Percentiles rank a stretch among this genome's conserved stretches.
These are phyloP conservation scores for Sebastes fasciatus DNA, from an alignment of 2,113 vertebrate species.

Conservation along the genomic window DNA sequence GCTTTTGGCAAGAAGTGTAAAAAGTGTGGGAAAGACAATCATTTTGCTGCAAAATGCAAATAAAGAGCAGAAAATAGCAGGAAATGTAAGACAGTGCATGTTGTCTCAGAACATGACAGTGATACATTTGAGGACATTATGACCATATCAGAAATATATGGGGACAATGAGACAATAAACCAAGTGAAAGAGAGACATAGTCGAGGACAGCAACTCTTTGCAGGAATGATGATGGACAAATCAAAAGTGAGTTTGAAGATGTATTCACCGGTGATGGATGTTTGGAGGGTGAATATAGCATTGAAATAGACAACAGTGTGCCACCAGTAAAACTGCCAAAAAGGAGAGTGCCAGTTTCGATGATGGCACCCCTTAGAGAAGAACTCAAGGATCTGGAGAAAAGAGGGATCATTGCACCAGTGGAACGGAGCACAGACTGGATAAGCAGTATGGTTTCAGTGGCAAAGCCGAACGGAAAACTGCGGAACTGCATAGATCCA, in stretches of 20 bases:
- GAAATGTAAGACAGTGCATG: not conserved
- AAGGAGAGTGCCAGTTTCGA: not conserved
- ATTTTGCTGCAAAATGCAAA: constrained; percentile 43
- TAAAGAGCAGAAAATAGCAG: not conserved
- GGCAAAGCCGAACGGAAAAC: not conserved
- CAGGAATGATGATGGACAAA: not conserved
- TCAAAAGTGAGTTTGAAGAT: no score
- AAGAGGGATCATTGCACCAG: not conserved
- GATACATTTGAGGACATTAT: not conserved
- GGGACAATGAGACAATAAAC: not conserved
- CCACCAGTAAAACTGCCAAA: constrained; percentile 1
- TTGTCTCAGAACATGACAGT: not conserved
- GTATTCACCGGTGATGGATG: not conserved
- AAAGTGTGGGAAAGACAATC: constrained; percentile 32
- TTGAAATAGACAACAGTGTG: not conserved
- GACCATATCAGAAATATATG: rapidly evolving
- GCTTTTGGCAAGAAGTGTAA: constrained; percentile 23
- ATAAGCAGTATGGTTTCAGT: constrained; percentile 4
- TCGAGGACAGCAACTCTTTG: not conserved
- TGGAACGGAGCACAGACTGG: not conserved
- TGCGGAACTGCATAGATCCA: not conserved
- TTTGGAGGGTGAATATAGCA: not conserved
- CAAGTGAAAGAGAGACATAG: not conserved
- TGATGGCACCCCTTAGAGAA: not conserved
- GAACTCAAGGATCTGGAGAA: not conserved